Evolutionary conservation across 2,113 vertebrate species (phyloP).

Genomic region (Passerina amoena): DNA sequence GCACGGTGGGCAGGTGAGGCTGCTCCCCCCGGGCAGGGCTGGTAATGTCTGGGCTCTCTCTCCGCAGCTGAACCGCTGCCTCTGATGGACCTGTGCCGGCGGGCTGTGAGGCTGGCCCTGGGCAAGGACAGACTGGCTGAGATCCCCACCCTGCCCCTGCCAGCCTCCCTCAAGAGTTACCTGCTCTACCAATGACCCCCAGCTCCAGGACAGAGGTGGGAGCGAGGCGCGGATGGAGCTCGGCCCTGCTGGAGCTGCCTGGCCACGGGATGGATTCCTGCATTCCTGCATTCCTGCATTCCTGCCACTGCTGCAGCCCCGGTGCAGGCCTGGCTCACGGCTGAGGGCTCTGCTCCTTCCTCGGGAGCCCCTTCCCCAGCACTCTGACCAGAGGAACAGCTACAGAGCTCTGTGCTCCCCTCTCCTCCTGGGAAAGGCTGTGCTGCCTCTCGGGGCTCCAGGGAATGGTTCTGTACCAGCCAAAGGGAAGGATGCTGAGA

Average conservation of each 20-base stretch:
- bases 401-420: background rate
- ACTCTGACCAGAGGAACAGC: background rate
- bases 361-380: background rate
- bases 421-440: background rate
- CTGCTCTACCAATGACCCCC: constrained; percentile 93
- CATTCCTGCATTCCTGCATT: background rate
- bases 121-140: constrained; percentile 90
- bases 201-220: background rate
- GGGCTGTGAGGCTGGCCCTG: constrained; percentile 90
- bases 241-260: background rate
- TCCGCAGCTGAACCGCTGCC: constrained; percentile 91
- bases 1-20: no score
- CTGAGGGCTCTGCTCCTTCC: background rate
- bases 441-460: background rate
- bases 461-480: background rate
- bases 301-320: background rate
- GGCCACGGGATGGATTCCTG: background rate
- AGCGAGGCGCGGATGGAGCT: background rate
- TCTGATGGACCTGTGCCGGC: constrained; percentile 95
- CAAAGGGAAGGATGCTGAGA: background rate
- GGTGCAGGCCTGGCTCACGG: background rate
- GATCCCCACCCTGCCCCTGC: constrained; percentile 90
- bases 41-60: background rate
- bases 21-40: background rate
- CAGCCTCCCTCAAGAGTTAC: constrained; percentile 95